Percentiles rank a stretch among this genome's conserved stretches.
These are phyloP conservation scores for Heliothis virescens DNA, from an alignment of 1,140 invertebrate species.

Conservation along the genomic window DNA sequence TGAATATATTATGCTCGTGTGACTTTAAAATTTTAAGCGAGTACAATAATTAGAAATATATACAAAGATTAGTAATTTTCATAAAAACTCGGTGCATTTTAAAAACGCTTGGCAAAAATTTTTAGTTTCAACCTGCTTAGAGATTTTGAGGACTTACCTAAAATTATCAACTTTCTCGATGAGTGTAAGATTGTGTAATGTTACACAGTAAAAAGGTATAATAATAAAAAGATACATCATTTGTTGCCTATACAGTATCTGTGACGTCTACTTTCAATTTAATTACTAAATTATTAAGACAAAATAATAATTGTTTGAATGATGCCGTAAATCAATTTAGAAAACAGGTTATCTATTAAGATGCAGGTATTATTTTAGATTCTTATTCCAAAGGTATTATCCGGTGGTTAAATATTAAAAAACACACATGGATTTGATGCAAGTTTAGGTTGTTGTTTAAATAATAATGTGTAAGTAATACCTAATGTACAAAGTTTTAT, in stretches of 20 bases:
- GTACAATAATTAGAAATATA: conserved; percentile 39
- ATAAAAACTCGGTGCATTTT: conserved; percentile 35
- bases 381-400: neutral
- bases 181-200: neutral
- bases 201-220: neutral
- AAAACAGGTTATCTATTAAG: neutral
- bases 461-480: too few relatives aligned
- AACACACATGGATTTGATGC: neutral
- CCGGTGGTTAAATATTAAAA: neutral
- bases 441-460: conserved; percentile 5
- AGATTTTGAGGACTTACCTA: conserved; percentile 38
- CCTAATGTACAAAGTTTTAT: neutral
- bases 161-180: conserved; percentile 18
- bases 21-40: conserved; percentile 38
- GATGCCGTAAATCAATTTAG: neutral
- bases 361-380: neutral
- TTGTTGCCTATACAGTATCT: neutral
- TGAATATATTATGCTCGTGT: conserved; percentile 35
- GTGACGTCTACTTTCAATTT: neutral
- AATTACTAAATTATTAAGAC: neutral
- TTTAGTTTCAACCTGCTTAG: conserved; percentile 18
- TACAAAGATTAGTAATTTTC: conserved; percentile 36
- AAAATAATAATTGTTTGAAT: neutral
- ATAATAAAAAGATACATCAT: neutral
- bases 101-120: conserved; percentile 28